Conservation (phyloP, 2,113 vertebrate species). For the Gyps fulvus region DNA sequence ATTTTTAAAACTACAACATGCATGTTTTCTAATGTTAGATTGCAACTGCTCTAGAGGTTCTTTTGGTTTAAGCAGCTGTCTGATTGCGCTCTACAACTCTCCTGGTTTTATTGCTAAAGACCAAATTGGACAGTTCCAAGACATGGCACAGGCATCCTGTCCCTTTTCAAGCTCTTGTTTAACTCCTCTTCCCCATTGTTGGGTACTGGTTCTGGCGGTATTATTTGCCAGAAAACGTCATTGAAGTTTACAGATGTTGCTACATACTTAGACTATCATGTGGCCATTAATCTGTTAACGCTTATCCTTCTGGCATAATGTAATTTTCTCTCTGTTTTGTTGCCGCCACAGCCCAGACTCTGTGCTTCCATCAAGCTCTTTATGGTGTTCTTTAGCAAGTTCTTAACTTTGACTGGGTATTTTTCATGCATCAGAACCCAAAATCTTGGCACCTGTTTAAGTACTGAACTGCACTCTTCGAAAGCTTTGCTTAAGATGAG, state of each 20-base stretch:
- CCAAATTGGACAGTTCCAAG: not conserved
- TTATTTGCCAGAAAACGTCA: not conserved
- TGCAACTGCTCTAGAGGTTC: not conserved
- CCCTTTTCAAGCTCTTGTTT: not conserved
- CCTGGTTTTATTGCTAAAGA: not conserved
- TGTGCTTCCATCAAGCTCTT: not conserved
- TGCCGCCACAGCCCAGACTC: not conserved
- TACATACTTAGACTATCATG: not conserved
- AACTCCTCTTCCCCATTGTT: not conserved
- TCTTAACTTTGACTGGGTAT: not conserved
- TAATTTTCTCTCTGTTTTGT: not conserved
- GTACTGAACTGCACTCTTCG: not conserved
- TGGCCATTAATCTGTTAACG: not conserved
- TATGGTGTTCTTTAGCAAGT: not conserved
- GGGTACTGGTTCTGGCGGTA: not conserved
- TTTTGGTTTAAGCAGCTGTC: not conserved
- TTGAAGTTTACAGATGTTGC: not conserved
- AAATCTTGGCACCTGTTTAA: not conserved
- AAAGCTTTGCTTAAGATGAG: conserved; percentile 36
- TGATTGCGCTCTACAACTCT: not conserved
- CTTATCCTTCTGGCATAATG: not conserved
- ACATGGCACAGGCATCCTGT: not conserved
- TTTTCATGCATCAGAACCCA: not conserved
- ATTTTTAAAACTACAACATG: not conserved
- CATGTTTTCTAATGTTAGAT: not conserved